Conservation (phyloP, 2,113 vertebrate species). For the Oriolus oriolus region DNA sequence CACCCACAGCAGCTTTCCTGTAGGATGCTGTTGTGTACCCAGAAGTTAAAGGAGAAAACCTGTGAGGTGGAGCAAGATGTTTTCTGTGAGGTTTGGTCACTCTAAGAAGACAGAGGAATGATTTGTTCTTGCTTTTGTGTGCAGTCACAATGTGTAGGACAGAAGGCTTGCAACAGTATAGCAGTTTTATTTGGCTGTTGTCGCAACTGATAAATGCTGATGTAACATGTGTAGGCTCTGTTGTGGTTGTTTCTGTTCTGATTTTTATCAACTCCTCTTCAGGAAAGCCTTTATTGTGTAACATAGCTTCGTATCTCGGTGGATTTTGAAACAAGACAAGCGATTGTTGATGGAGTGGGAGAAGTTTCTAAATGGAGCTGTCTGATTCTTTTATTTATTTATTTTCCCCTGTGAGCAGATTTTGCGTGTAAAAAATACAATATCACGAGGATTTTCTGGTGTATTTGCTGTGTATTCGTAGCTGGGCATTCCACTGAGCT, state of each 20-base stretch:
- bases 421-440: background rate
- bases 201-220: slow-evolving; percentile 12
- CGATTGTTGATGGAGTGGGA: background rate
- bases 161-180: background rate
- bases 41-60: background rate
- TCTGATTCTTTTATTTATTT: background rate
- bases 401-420: background rate
- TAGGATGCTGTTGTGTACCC: background rate
- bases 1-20: background rate
- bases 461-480: background rate
- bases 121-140: background rate
- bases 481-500: background rate
- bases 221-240: slow-evolving; percentile 18
- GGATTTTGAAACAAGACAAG: background rate
- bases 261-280: slow-evolving; percentile 28
- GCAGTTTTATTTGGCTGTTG: slow-evolving; percentile 18
- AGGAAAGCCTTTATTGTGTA: slow-evolving; percentile 28
- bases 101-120: background rate
- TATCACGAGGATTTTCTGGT: background rate
- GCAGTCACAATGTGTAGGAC: background rate
- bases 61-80: background rate
- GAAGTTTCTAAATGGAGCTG: background rate
- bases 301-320: background rate
- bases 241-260: slow-evolving; percentile 20
- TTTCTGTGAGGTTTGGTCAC: background rate